Evolutionary conservation across 2,113 vertebrate genomes (phyloP), one percentile per base, ranked within the genome.

Genomic region (Anhinga anhinga): DNA sequence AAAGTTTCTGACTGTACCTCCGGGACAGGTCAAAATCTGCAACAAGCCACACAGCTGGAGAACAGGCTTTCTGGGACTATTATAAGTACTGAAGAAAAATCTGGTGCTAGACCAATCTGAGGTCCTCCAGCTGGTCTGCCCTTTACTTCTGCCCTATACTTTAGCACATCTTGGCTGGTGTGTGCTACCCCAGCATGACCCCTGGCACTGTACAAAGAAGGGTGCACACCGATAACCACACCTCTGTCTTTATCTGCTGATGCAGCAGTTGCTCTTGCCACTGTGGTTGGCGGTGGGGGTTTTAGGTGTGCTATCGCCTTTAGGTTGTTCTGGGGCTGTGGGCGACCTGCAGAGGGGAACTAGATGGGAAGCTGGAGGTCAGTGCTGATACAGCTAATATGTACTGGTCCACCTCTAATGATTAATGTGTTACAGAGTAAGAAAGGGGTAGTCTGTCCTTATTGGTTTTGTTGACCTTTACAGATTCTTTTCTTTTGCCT

Each of bases 251-350:
- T 4, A 5, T 30, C 26, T 62, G 40, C 65, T 66, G 72, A 32
- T 62, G 59, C 17, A 61, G 16, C 45, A 20, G 15, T 9, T 82
- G 34, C 14, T 82, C n/a, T 79, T 69, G n/a, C 16, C 32, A 9
- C 27, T 0, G 1, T 42, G 34, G 34, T 4, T 70, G 7, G 22
- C 0, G 0, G 15, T 36, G 30, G 40, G 29, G 7, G 6, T 19
- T 74, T 20, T n/a, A 36, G 45, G 5, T 74, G 44, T 34, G 4
- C 27, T 13, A 1, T 22, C 8, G 1, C 44, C 38, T 73, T 78
- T 8, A 40, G 32, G 14, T n/a, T 40, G 15, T 36, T 82, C 49
- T 53, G 82, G 38, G 27, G 32, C 38, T 78, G 15, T 30, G 32
- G 32, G 30, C 3, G 14, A 32, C 55, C 38, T 82, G 61, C 44